These are phyloP conservation scores for Drosophila busckii DNA, from an alignment of 1,140 invertebrate species.

Conservation along the genomic window DNA sequence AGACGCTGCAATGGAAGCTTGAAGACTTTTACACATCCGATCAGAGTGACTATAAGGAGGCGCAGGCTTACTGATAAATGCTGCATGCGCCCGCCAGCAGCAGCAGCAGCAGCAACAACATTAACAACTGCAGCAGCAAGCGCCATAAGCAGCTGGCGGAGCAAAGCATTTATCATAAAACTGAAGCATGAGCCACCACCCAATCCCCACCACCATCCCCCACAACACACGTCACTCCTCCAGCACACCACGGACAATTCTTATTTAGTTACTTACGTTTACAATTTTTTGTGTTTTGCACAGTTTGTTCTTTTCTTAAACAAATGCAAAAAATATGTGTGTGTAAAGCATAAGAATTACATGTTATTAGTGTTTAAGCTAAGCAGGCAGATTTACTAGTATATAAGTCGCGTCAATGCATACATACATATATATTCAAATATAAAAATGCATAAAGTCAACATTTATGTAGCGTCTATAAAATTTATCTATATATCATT, in stretches of 20 bases:
- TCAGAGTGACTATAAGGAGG: conserved; percentile 99
- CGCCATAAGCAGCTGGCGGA: conserved; percentile 36
- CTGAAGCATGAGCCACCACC: conserved; percentile 16
- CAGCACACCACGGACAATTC: conserved; percentile 60
- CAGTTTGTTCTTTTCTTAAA: conserved; percentile 40
- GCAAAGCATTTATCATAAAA: conserved; percentile 22
- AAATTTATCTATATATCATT: conserved; percentile 34
- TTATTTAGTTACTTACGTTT: conserved; percentile 56
- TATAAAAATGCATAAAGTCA: conserved; percentile 37
- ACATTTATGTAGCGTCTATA: conserved; percentile 40
- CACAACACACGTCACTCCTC: no score
- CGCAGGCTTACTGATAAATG: conserved; percentile 90
- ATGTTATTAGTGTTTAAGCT: conserved; percentile 68
- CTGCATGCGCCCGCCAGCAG: conserved; percentile 59
- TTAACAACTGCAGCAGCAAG: conserved; percentile 37
- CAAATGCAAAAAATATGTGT: not conserved
- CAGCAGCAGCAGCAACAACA: conserved; percentile 36
- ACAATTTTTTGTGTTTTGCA: conserved; percentile 53
- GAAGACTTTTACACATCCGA: conserved; percentile 99
- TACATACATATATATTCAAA: conserved; percentile 16
- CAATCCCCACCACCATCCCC: conserved; percentile 19
- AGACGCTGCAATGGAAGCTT: conserved; percentile 99
- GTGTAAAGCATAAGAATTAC: conserved; percentile 16
- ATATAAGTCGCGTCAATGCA: conserved; percentile 13
- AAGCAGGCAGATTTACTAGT: conserved; percentile 35